These are phyloP conservation scores for Parnassius smintheus DNA, from an alignment of 2,888 invertebrate species.

Conservation along the genomic window DNA sequence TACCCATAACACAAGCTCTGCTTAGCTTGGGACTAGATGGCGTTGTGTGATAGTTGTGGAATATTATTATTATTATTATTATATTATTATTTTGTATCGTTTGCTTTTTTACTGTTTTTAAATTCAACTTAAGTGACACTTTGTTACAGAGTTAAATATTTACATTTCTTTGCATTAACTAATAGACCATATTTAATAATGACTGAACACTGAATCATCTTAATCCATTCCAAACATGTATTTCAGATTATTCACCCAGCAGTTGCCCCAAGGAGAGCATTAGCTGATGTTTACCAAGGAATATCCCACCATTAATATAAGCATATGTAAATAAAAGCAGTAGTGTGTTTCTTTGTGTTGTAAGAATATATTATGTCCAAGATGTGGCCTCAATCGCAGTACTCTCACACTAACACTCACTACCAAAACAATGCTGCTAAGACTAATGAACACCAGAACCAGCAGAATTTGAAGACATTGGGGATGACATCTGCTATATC, in stretches of 20 bases:
- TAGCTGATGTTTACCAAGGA: slow-evolving; percentile 37
- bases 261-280: slow-evolving; percentile 49
- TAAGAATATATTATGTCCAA: slow-evolving; percentile 40
- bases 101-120: no score
- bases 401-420: slow-evolving; percentile 65
- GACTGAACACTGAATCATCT: no score
- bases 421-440: slow-evolving; percentile 48
- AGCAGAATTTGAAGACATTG: slow-evolving; percentile 83
- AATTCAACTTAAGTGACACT: no score
- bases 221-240: slow-evolving; percentile 23
- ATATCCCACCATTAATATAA: slow-evolving; percentile 41
- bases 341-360: slow-evolving; percentile 14
- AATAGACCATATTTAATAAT: no score
- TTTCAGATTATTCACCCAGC: slow-evolving; percentile 48
- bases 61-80: background rate
- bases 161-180: no score
- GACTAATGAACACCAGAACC: slow-evolving; percentile 73
- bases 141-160: no score
- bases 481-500: slow-evolving; percentile 98
- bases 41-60: no score
- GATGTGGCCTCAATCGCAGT: slow-evolving; percentile 80
- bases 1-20: no score
- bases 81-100: background rate
- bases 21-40: no score
- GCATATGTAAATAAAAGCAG: slow-evolving; percentile 27